phyloP scores from a whole-genome alignment of 2,113 vertebrate species.

The Epinephelus moara region DNA sequence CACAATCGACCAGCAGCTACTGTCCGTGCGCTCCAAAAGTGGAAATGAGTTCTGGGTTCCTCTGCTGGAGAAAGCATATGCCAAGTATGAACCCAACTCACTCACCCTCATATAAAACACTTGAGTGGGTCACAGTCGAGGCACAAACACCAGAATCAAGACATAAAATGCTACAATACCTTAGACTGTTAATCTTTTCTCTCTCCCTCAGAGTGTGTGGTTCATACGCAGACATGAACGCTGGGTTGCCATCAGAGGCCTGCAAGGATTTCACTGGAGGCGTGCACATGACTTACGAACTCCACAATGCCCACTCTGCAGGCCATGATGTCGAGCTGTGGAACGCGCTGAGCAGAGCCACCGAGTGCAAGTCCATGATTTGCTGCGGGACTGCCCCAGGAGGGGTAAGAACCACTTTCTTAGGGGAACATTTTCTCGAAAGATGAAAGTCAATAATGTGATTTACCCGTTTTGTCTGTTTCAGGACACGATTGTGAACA shows the following conservation, averaged over 20 bases:
- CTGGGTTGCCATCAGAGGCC: constrained; percentile 50
- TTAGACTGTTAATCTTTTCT: not conserved
- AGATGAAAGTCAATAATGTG: not conserved
- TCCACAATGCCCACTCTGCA: not conserved
- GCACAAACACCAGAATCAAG: not conserved
- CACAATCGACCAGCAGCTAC: constrained; percentile 4
- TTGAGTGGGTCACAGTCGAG: not conserved
- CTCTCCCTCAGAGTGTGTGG: constrained; percentile 57
- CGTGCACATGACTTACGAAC: constrained; percentile 28
- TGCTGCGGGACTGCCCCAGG: constrained; percentile 40
- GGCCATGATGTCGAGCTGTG: constrained; percentile 39
- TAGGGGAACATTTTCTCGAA: not conserved
- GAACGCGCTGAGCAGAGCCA: constrained; percentile 31
- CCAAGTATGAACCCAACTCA: constrained; percentile 59
- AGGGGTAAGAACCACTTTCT: not conserved
- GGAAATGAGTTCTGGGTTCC: constrained; percentile 80
- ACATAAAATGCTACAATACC: not conserved
- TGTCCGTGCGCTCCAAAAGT: constrained; percentile 65
- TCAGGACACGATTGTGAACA: constrained; percentile 30
- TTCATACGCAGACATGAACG: constrained; percentile 46
- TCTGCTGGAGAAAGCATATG: constrained; percentile 82
- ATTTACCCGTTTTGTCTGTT: not conserved
- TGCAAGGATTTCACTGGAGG: constrained; percentile 69
- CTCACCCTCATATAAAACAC: not conserved
- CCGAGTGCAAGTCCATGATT: constrained; percentile 46